Percentiles rank a stretch among this genome's conserved stretches.
These are phyloP conservation scores for Argentina silus DNA, from an alignment of 2,797 vertebrate species.

Conservation along the genomic window DNA sequence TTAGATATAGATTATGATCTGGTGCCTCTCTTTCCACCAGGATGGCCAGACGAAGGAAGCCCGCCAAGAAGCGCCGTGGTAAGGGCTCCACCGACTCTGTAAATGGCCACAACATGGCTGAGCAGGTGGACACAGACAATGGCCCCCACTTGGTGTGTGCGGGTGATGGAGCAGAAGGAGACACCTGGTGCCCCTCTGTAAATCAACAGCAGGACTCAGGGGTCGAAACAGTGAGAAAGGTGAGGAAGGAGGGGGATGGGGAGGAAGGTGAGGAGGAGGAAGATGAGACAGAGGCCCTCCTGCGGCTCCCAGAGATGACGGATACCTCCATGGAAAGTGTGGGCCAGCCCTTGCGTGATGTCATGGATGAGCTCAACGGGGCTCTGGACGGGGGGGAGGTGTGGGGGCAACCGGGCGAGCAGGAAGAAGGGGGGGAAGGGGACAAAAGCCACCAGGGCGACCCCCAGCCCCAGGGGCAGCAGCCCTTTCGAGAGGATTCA, in stretches of 20 bases:
- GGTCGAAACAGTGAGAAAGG: conserved; percentile 37
- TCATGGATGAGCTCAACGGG: conserved; percentile 86
- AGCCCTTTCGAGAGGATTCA: conserved; percentile 90
- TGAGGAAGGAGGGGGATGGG: conserved; percentile 47
- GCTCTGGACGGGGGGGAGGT: conserved; percentile 73
- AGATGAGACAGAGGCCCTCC: conserved; percentile 69
- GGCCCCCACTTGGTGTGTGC: conserved; percentile 29
- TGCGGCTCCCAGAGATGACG: conserved; percentile 88
- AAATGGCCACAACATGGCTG: conserved; percentile 57
- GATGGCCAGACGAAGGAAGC: conserved; percentile 89
- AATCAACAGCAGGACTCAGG: conserved; percentile 38
- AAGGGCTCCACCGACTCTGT: conserved; percentile 78
- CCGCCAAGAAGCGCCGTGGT: conserved; percentile 84
- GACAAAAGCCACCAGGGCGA: background rate
- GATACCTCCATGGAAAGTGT: conserved; percentile 92
- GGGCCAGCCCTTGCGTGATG: conserved; percentile 87
- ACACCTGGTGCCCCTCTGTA: conserved; percentile 49
- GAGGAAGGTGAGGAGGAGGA: conserved; percentile 38
- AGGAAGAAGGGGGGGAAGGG: conserved; percentile 13
- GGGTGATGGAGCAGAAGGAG: conserved; percentile 23
- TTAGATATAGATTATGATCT: background rate
- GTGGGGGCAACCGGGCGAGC: conserved; percentile 61
- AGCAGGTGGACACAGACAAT: conserved; percentile 59
- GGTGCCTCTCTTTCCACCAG: conserved; percentile 63
- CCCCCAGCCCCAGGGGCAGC: conserved; percentile 75